phyloP scores from a whole-genome alignment of 2,113 vertebrate genomes.

The Rhynchomys soricoides region DNA sequence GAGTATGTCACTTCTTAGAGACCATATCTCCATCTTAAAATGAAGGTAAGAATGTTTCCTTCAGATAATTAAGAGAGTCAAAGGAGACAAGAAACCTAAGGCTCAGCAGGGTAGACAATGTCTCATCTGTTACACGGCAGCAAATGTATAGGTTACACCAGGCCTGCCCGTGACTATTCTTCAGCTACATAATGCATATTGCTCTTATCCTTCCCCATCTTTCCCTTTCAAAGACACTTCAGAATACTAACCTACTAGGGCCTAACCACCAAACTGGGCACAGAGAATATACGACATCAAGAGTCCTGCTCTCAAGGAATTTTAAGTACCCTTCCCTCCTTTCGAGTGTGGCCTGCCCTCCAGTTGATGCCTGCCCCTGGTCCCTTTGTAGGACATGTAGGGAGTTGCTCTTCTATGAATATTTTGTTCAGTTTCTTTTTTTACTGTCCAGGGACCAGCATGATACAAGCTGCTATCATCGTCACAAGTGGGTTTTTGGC shows the following conservation, averaged over 20 bases:
- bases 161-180: not conserved
- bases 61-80: conserved; percentile 7
- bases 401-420: not conserved
- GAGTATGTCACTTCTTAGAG: not conserved
- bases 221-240: not conserved
- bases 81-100: conserved; percentile 29
- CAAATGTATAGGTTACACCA: not conserved
- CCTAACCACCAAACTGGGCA: not conserved
- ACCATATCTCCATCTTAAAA: conserved; percentile 37
- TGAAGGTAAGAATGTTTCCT: not conserved
- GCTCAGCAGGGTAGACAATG: not conserved
- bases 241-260: not conserved
- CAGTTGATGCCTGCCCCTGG: not conserved
- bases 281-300: conserved; percentile 11
- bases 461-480: not conserved
- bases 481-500: not conserved
- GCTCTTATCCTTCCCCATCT: conserved; percentile 5
- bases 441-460: not conserved
- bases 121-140: not conserved
- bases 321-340: not conserved
- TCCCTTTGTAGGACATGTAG: not conserved
- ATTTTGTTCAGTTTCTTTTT: conserved; percentile 28
- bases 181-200: not conserved
- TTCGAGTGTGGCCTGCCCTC: not conserved
- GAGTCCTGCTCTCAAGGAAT: not conserved